Percentiles rank a stretch among this genome's conserved stretches.
These are phyloP conservation scores for Morpho deidamia DNA, from an alignment of 2,888 invertebrate species.

Conservation along the genomic window DNA sequence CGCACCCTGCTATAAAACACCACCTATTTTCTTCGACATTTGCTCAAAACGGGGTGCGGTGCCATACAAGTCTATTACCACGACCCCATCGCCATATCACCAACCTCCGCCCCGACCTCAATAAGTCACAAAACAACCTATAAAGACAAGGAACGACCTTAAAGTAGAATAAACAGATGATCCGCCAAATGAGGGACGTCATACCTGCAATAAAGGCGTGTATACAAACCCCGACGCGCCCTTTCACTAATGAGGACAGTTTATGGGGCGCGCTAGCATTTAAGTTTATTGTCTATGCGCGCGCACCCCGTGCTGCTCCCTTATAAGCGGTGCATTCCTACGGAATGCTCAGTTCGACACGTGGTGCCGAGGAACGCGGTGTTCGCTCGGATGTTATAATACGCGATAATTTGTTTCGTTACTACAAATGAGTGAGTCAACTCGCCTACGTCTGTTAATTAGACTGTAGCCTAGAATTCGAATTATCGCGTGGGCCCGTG, in stretches of 20 bases:
- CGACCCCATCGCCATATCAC: slow-evolving; percentile 49
- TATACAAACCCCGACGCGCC: slow-evolving; percentile 60
- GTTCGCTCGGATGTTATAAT: slow-evolving; percentile 39
- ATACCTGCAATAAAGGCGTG: slow-evolving; percentile 65
- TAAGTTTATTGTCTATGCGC: slow-evolving; percentile 69
- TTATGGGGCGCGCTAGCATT: slow-evolving; percentile 68
- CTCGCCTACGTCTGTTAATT: slow-evolving; percentile 61
- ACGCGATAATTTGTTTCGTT: slow-evolving; percentile 55
- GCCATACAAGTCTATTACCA: slow-evolving; percentile 51
- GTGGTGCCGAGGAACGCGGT: slow-evolving; percentile 38
- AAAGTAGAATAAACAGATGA: slow-evolving; percentile 70
- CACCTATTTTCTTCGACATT: slow-evolving; percentile 60
- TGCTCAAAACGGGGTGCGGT: slow-evolving; percentile 56
- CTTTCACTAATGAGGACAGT: slow-evolving; percentile 72
- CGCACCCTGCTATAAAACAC: slow-evolving; percentile 57
- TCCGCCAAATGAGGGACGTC: slow-evolving; percentile 55
- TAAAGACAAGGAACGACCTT: slow-evolving; percentile 66
- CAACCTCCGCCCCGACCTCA: slow-evolving; percentile 16
- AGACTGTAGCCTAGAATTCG: slow-evolving; percentile 56
- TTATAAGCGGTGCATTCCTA: slow-evolving; percentile 57
- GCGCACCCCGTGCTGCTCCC: slow-evolving; percentile 57
- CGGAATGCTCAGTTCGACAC: slow-evolving; percentile 48
- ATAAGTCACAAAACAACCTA: slow-evolving; percentile 52
- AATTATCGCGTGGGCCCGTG: slow-evolving; percentile 49
- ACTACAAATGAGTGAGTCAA: slow-evolving; percentile 59